Evolutionary conservation across 2,888 invertebrate genomes (phyloP).

Genomic region (Branchipolynoe longqiensis): DNA sequence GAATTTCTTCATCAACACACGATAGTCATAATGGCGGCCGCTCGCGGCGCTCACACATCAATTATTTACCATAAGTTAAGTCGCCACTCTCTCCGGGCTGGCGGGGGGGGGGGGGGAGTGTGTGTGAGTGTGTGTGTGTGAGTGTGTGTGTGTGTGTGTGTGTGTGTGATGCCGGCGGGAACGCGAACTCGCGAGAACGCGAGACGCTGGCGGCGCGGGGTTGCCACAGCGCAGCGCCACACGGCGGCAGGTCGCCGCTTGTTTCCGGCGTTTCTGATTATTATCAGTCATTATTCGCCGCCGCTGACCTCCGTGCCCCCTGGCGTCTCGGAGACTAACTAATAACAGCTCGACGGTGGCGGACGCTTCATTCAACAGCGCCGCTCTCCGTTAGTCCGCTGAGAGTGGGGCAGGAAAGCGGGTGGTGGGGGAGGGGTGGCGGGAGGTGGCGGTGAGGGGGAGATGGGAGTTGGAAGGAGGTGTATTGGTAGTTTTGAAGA

Average conservation of each 20-base stretch:
- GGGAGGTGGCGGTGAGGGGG: too few relatives aligned
- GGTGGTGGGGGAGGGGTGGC: too few relatives aligned
- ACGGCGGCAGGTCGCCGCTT: conserved; percentile 1
- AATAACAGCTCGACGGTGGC: conserved; percentile 3
- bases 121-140: background rate
- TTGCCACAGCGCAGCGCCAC: too few relatives aligned
- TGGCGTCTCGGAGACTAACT: conserved; percentile 17
- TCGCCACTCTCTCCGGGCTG: conserved; percentile 7
- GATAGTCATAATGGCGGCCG: background rate
- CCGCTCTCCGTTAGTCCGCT: too few relatives aligned
- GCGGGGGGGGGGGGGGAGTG: background rate
- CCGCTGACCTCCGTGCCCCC: conserved; percentile 12
- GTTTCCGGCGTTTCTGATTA: background rate
- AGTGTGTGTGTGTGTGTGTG: too few relatives aligned
- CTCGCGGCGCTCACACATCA: background rate
- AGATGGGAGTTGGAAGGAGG: too few relatives aligned
- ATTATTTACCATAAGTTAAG: conserved; percentile 43
- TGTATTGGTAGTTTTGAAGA: too few relatives aligned
- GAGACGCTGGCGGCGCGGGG: too few relatives aligned
- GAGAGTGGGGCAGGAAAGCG: too few relatives aligned
- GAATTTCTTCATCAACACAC: conserved; percentile 40
- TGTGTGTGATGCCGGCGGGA: too few relatives aligned
- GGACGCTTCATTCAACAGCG: too few relatives aligned
- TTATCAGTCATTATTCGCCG: background rate
- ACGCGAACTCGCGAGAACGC: too few relatives aligned